phyloP scores from a whole-genome alignment of 2,797 vertebrate species.

The Intellagama lesueurii region DNA sequence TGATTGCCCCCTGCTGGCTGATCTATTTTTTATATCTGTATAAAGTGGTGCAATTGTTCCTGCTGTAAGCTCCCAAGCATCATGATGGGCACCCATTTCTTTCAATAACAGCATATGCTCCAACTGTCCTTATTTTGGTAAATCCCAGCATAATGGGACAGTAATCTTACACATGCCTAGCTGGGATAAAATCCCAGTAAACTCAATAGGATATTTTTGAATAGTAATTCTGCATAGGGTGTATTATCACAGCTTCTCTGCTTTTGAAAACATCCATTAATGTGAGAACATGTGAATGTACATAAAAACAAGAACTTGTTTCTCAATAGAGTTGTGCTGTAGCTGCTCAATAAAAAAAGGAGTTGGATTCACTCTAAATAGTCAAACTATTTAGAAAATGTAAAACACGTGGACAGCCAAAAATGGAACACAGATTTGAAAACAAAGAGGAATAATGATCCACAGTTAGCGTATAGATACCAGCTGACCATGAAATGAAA shows the following conservation, averaged over 20 bases:
- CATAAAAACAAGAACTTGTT: background rate
- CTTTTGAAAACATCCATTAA: background rate
- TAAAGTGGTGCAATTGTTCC: background rate
- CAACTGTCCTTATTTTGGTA: background rate
- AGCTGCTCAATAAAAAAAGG: background rate
- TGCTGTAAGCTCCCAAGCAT: background rate
- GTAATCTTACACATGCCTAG: background rate
- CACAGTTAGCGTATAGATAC: background rate
- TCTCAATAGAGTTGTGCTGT: background rate
- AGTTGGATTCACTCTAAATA: background rate
- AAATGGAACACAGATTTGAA: background rate
- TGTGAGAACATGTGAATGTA: background rate
- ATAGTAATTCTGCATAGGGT: background rate
- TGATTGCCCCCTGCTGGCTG: slow-evolving; percentile 8
- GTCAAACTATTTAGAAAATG: background rate
- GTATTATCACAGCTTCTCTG: background rate
- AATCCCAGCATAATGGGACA: background rate
- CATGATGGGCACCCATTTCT: background rate
- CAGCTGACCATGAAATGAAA: background rate
- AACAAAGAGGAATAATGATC: background rate
- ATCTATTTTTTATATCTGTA: background rate
- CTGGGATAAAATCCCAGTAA: background rate
- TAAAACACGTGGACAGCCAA: background rate
- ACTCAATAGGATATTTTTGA: background rate
- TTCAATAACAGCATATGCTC: background rate